Percentiles rank a stretch among this genome's conserved stretches.
phyloP scores from a whole-genome alignment of 2,888 invertebrate species.

The Cinara cedri region DNA sequence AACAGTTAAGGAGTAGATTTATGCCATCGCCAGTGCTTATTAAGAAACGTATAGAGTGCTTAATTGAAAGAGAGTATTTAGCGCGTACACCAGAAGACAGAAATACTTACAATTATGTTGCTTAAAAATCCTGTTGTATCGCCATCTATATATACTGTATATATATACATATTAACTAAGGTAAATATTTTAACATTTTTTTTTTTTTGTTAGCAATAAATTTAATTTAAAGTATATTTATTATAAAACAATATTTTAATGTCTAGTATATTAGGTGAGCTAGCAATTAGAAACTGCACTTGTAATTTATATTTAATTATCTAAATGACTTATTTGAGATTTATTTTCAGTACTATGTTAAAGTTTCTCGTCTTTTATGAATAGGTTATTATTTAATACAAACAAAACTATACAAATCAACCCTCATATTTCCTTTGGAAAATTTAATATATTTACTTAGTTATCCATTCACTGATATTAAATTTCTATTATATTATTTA shows the following conservation, averaged over 20 bases:
- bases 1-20: conserved; percentile 95
- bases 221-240: conserved; percentile 1
- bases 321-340: no score
- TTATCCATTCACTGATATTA: no score
- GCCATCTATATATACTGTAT: conserved; percentile 19
- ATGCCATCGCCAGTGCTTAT: conserved; percentile 97
- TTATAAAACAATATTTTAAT: neutral
- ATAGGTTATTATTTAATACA: no score
- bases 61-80: conserved; percentile 98
- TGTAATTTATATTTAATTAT: neutral
- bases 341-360: no score
- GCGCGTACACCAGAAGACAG: conserved; percentile 96
- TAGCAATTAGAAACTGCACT: neutral
- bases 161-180: conserved; percentile 26
- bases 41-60: conserved; percentile 98
- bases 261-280: neutral
- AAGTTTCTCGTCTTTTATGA: no score
- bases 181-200: conserved; percentile 26
- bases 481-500: no score
- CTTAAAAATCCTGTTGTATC: conserved; percentile 20
- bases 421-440: no score
- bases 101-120: conserved; percentile 55
- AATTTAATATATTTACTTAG: no score
- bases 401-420: no score
- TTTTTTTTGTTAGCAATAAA: neutral